Percentiles rank a stretch among this genome's conserved stretches.
These are phyloP conservation scores for Adelognathus sp. DNA, from an alignment of 2,888 invertebrate species.

Conservation along the genomic window DNA sequence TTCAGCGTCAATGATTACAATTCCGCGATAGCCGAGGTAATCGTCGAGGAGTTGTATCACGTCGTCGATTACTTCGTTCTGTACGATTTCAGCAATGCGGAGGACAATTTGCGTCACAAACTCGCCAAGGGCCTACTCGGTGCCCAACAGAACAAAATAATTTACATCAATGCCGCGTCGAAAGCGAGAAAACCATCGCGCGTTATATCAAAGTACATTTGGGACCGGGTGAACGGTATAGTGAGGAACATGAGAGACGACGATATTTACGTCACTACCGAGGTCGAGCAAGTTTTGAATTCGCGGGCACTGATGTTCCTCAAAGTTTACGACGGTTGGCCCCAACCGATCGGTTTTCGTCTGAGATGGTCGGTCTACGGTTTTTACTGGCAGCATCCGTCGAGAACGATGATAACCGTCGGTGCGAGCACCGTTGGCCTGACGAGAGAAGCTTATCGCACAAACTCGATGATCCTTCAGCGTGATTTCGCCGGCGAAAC, in stretches of 20 bases:
- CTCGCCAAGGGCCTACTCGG: slow-evolving; percentile 81
- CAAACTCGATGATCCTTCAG: slow-evolving; percentile 71
- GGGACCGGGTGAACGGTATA: slow-evolving; percentile 79
- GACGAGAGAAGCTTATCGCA: slow-evolving; percentile 78
- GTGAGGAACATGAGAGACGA: slow-evolving; percentile 82
- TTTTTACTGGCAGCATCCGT: slow-evolving; percentile 87
- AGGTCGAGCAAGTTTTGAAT: slow-evolving; percentile 85
- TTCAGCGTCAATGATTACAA: slow-evolving; percentile 83
- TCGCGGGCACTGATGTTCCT: slow-evolving; percentile 85
- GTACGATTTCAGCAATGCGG: slow-evolving; percentile 81
- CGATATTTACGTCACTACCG: slow-evolving; percentile 84
- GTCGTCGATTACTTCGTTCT: slow-evolving; percentile 87
- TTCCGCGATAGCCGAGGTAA: slow-evolving; percentile 84
- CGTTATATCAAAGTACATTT: slow-evolving; percentile 77
- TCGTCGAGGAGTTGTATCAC: slow-evolving; percentile 84
- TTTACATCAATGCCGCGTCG: slow-evolving; percentile 80
- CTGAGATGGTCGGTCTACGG: slow-evolving; percentile 86
- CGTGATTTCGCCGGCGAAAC: slow-evolving; percentile 69
- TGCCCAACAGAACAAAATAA: slow-evolving; percentile 82
- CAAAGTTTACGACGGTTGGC: slow-evolving; percentile 86
- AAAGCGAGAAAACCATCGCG: slow-evolving; percentile 69
- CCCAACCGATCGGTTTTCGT: slow-evolving; percentile 84
- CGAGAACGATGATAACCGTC: slow-evolving; percentile 83
- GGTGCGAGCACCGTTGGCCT: slow-evolving; percentile 81
- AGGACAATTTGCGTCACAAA: slow-evolving; percentile 80